Percentiles rank a stretch among this genome's conserved stretches.
These are phyloP conservation scores for Solenopsis fugax DNA, from an alignment of 1,140 invertebrate genomes.

Conservation along the genomic window DNA sequence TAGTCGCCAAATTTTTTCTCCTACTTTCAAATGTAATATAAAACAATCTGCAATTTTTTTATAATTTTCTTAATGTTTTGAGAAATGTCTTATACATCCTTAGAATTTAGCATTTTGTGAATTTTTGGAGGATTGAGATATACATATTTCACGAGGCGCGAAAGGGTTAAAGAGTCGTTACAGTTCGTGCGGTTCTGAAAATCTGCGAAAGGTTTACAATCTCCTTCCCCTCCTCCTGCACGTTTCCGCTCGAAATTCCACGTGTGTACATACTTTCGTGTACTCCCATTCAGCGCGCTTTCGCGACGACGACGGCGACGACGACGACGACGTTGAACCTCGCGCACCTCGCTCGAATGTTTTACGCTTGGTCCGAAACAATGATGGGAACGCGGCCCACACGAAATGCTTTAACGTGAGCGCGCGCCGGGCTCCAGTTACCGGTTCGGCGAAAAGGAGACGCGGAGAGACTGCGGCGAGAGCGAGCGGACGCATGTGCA, in stretches of 20 bases:
- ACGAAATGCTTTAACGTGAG: neutral
- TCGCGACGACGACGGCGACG: neutral
- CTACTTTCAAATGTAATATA: no score
- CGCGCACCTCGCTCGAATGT: conserved; percentile 47
- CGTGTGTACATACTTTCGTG: neutral
- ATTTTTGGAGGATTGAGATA: no score
- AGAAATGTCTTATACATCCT: no score
- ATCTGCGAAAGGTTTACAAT: neutral
- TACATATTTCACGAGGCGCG: no score
- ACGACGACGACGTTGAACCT: conserved; percentile 29
- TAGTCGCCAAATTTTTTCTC: no score
- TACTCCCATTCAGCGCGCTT: conserved; percentile 24
- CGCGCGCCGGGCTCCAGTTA: conserved; percentile 18
- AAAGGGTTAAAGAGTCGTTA: neutral
- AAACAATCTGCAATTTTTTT: no score
- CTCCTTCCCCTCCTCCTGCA: neutral
- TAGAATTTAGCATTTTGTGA: no score
- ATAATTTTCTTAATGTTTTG: no score
- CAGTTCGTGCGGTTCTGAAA: neutral
- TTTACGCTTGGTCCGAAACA: conserved; percentile 65
- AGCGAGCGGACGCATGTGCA: neutral
- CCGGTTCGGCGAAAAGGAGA: neutral
- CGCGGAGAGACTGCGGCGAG: neutral
- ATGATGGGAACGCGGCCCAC: conserved; percentile 66
- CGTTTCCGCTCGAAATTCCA: conserved; percentile 12